Evolutionary conservation across 2,797 vertebrate species (phyloP).

Genomic region (Podargus strigoides): DNA sequence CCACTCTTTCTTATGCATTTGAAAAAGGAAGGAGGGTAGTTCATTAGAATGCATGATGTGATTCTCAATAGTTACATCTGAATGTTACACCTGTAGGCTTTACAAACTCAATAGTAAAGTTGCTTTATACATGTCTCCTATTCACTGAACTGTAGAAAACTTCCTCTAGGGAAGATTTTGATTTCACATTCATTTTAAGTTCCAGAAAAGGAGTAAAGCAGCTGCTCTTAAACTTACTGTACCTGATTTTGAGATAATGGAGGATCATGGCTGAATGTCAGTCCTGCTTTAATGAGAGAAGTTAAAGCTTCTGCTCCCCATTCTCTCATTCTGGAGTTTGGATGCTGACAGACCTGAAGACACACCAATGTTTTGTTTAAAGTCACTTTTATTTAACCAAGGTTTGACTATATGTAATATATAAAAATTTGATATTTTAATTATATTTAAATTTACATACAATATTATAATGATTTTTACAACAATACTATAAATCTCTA

Average conservation of each 20-base stretch:
- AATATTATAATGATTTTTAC: neutral
- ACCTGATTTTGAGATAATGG: conserved; percentile 94
- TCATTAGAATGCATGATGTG: neutral
- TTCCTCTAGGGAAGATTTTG: neutral
- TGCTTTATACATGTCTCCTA: neutral
- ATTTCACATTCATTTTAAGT: neutral
- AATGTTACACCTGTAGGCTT: neutral
- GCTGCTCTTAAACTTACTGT: conserved; percentile 20
- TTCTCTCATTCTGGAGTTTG: conserved; percentile 96
- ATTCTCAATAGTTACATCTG: neutral
- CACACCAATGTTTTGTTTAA: neutral
- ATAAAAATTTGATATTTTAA: neutral
- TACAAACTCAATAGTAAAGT: neutral
- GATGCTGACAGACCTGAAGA: conserved; percentile 95
- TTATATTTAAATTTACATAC: neutral
- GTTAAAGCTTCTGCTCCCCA: conserved; percentile 98
- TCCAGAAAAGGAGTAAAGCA: neutral
- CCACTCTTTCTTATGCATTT: neutral
- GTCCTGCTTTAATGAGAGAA: conserved; percentile 93
- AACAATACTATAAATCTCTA: neutral
- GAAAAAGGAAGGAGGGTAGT: neutral
- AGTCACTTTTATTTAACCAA: neutral
- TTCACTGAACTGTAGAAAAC: neutral
- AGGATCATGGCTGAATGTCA: conserved; percentile 91
- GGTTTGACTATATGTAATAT: neutral